A percentile compares a stretch with the other conserved stretches of the same genome.
Evolutionary conservation across 2,113 vertebrate genomes (phyloP).

Genomic region (Muntiacus muntjak): DNA sequence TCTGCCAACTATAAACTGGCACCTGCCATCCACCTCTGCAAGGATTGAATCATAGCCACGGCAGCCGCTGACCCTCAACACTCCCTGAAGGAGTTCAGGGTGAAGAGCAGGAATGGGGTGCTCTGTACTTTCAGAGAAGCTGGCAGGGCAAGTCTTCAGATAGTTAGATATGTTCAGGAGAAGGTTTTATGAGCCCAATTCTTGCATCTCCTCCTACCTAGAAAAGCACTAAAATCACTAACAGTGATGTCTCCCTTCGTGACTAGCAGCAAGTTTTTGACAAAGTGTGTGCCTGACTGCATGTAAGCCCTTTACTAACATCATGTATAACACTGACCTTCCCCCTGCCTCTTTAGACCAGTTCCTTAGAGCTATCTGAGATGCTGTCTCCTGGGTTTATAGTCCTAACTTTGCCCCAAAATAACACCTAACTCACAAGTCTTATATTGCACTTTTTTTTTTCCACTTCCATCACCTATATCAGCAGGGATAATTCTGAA

Average conservation of each 20-base stretch:
- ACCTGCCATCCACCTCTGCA: background rate
- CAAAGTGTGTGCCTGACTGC: background rate
- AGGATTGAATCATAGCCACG: background rate
- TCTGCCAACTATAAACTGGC: background rate
- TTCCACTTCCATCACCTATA: background rate
- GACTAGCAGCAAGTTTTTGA: background rate
- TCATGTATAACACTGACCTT: background rate
- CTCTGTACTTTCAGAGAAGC: background rate
- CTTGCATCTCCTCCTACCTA: background rate
- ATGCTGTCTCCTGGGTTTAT: background rate
- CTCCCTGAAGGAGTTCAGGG: background rate
- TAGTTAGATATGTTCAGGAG: background rate
- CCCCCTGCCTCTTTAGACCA: background rate
- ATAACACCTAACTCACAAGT: background rate
- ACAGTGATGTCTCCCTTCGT: fast-evolving
- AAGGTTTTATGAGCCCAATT: background rate
- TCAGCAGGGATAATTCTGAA: background rate
- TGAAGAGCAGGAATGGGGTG: background rate
- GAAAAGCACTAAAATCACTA: background rate
- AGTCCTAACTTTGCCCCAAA: background rate
- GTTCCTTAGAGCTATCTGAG: background rate
- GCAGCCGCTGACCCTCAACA: background rate
- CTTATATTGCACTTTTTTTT: background rate
- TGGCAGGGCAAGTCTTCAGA: background rate
- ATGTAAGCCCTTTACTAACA: background rate